A percentile compares a stretch with the other conserved stretches of the same genome.
These are phyloP conservation scores for Lasiommata megera DNA, from an alignment of 2,888 invertebrate species.

Conservation along the genomic window DNA sequence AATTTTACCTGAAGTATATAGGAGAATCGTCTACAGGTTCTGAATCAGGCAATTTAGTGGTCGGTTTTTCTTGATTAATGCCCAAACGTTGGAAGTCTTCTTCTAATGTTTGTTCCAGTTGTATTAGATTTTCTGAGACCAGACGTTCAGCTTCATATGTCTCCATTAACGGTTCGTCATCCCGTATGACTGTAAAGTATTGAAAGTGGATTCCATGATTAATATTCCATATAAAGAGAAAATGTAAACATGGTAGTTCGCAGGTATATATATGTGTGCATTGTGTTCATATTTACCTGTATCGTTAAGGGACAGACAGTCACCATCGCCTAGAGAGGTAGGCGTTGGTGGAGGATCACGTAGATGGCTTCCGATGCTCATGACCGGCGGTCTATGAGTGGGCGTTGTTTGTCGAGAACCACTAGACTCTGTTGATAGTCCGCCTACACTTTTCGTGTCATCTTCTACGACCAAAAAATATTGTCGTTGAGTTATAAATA, in stretches of 20 bases:
- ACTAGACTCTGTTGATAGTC: constrained; percentile 61
- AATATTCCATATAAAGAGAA: background rate
- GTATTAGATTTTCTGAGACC: constrained; percentile 85
- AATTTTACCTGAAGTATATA: constrained; percentile 84
- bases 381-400: constrained; percentile 88
- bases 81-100: constrained; percentile 79
- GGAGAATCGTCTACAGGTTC: constrained; percentile 81
- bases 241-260: too few relatives aligned
- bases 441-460: constrained; percentile 60
- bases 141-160: constrained; percentile 82
- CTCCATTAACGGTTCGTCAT: constrained; percentile 77
- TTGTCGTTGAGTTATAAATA: too few relatives aligned
- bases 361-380: constrained; percentile 83
- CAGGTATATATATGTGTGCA: background rate
- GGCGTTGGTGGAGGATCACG: constrained; percentile 74
- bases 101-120: constrained; percentile 86
- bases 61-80: constrained; percentile 57
- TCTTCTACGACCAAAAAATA: too few relatives aligned
- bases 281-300: constrained; percentile 40
- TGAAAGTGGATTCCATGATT: background rate
- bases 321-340: constrained; percentile 65
- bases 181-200: constrained; percentile 51
- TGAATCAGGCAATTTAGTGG: constrained; percentile 53
- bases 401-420: constrained; percentile 84
- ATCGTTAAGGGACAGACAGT: constrained; percentile 68